These are phyloP conservation scores for Glaucomys volans DNA, from an alignment of 2,113 vertebrate genomes.

Conservation along the genomic window DNA sequence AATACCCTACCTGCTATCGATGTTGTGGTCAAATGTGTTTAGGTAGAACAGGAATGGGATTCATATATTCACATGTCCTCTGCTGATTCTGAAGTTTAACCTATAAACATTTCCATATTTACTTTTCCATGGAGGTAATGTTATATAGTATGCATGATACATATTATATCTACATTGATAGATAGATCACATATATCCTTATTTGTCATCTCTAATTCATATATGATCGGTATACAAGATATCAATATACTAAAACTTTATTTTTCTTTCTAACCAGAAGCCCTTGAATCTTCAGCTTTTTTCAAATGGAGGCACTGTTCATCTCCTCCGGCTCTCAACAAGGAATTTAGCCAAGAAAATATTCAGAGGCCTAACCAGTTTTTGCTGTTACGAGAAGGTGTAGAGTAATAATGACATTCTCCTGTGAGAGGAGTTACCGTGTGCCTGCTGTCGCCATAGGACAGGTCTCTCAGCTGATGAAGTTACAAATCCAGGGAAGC, in stretches of 20 bases:
- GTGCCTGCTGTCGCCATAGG: not conserved
- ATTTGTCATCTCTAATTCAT: not conserved
- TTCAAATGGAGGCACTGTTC: not conserved
- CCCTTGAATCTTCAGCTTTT: not conserved
- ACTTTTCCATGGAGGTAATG: not conserved
- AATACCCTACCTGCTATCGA: too few relatives aligned
- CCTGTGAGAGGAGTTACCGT: conserved; percentile 6
- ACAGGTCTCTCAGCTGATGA: not conserved
- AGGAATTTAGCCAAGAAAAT: conserved; percentile 33
- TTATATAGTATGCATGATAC: not conserved
- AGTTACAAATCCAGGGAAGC: not conserved
- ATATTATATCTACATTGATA: not conserved
- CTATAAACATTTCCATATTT: not conserved
- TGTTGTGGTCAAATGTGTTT: not conserved
- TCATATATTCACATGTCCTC: not conserved
- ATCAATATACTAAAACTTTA: not conserved
- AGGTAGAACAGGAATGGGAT: not conserved
- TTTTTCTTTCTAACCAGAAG: not conserved
- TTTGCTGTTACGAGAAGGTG: conserved; percentile 34
- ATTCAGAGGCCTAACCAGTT: not conserved
- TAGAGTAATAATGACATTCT: conserved; percentile 31
- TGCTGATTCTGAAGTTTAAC: not conserved
- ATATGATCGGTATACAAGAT: not conserved
- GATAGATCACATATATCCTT: not conserved
- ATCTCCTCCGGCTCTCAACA: not conserved